phyloP scores from a whole-genome alignment of 2,797 vertebrate species.

The Enteromius viviparus region DNA sequence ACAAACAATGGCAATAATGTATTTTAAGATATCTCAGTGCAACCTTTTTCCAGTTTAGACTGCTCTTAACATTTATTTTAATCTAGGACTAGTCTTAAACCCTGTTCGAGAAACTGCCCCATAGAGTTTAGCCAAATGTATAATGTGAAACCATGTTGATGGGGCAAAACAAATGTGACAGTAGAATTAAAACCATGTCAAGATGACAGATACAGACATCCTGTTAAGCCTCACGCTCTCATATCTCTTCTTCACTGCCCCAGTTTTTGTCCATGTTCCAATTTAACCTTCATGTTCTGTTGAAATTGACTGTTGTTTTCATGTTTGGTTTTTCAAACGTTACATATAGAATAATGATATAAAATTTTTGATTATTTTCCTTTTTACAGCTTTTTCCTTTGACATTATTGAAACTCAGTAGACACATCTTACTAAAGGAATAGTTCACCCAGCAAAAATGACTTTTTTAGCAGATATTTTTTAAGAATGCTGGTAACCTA shows the following conservation, averaged over 20 bases:
- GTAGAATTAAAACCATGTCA: conserved; percentile 45
- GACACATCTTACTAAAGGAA: neutral
- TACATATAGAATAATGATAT: neutral
- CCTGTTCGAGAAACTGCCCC: too few relatives aligned
- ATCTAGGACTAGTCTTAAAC: too few relatives aligned
- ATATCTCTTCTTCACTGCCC: conserved; percentile 20
- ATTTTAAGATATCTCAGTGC: too few relatives aligned
- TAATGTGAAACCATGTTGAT: conserved; percentile 12
- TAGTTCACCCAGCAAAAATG: neutral
- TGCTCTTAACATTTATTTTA: too few relatives aligned
- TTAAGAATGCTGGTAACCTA: neutral
- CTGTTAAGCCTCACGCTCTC: conserved; percentile 16
- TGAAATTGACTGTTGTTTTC: conserved; percentile 6
- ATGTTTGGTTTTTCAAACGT: neutral
- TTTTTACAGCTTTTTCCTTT: neutral
- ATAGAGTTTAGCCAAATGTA: neutral
- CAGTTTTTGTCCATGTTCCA: conserved; percentile 7
- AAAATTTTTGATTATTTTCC: neutral
- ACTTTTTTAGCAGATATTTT: neutral
- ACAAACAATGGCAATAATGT: too few relatives aligned
- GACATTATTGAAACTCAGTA: conserved; percentile 6
- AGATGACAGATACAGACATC: conserved; percentile 45
- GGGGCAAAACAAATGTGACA: conserved; percentile 30
- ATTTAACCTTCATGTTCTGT: conserved; percentile 2
- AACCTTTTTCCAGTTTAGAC: too few relatives aligned